phyloP scores from a whole-genome alignment of 2,797 vertebrate species.

The Lates japonicus region DNA sequence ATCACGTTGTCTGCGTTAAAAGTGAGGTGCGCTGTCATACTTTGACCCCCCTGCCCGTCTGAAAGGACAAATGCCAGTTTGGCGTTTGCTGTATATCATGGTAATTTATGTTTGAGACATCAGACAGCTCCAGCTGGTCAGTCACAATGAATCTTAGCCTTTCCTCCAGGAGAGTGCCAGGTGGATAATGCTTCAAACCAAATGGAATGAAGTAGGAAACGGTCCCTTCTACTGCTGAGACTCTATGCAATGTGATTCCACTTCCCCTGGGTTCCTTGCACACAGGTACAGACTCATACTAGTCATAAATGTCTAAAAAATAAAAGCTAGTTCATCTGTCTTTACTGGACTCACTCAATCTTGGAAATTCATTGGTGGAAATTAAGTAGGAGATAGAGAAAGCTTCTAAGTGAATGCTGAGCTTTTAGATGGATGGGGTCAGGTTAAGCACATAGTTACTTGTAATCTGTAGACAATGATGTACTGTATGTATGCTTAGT shows the following conservation, averaged over 20 bases:
- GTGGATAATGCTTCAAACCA: background rate
- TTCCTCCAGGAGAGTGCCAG: background rate
- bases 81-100: background rate
- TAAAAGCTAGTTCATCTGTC: background rate
- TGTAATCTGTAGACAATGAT: slow-evolving; percentile 33
- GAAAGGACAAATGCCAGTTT: background rate
- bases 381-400: background rate
- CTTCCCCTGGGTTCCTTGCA: background rate
- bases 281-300: background rate
- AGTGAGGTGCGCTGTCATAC: background rate
- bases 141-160: background rate
- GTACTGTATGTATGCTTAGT: slow-evolving; percentile 39
- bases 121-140: background rate
- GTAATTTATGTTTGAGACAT: background rate
- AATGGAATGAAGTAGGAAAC: background rate
- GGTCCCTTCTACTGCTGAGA: background rate
- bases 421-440: slow-evolving; percentile 23
- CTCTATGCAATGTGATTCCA: background rate
- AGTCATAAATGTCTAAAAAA: background rate
- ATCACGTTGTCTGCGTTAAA: background rate
- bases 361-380: background rate
- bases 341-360: background rate
- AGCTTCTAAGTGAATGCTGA: slow-evolving; percentile 23
- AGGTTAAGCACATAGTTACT: background rate
- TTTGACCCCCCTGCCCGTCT: background rate